phyloP scores from a whole-genome alignment of 2,797 vertebrate genomes.

The Arremon aurantiirostris region DNA sequence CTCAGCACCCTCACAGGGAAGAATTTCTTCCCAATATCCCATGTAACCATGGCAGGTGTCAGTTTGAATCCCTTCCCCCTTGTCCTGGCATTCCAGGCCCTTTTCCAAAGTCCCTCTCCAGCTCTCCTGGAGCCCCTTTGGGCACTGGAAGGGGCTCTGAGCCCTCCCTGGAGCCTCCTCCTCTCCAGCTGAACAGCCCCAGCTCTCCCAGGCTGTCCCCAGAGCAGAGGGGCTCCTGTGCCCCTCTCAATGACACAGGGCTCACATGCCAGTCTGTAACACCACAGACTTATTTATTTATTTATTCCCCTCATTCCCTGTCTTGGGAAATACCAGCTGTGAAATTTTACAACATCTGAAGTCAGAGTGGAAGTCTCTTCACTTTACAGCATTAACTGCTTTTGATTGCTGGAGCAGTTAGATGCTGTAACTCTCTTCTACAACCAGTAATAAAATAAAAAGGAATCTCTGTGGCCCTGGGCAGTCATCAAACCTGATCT shows the following conservation, averaged over 20 bases:
- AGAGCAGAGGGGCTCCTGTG: not conserved
- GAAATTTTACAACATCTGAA: not conserved
- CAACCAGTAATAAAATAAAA: not conserved
- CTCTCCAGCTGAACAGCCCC: not conserved
- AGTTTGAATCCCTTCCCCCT: not conserved
- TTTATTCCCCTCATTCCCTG: not conserved
- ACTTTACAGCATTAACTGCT: not conserved
- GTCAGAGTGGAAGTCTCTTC: not conserved
- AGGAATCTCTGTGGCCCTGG: not conserved
- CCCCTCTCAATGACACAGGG: fast-evolving
- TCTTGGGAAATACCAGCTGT: not conserved
- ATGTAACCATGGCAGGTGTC: not conserved
- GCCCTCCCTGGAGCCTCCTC: too few species aligned
- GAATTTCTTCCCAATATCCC: not conserved
- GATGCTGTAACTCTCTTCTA: not conserved
- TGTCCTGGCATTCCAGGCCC: not conserved
- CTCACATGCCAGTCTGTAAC: not conserved
- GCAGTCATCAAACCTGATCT: not conserved
- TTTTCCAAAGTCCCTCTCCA: not conserved
- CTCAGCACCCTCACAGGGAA: not conserved
- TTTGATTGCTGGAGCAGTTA: not conserved
- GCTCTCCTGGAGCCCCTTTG: not conserved
- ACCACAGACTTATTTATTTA: not conserved
- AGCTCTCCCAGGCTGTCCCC: not conserved
- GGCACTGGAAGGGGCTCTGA: not conserved